Evolutionary conservation across 2,797 vertebrate species (phyloP), one percentile per base, ranked within the genome.

Genomic region (Ambastaia sidthimunki): DNA sequence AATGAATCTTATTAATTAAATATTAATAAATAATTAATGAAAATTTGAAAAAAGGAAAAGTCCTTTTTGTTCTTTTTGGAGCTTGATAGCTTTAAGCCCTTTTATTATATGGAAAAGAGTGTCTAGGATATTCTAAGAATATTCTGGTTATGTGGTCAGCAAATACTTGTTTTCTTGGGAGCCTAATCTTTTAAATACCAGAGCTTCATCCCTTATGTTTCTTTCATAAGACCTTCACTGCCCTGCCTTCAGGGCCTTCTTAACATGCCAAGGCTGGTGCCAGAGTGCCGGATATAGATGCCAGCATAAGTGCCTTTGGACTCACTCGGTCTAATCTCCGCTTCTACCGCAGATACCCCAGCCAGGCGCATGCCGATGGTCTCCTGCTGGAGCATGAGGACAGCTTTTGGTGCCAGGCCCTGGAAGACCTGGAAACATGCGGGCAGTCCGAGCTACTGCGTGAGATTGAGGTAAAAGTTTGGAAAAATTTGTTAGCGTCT

Each of bases 341-440:
- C 23, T 31, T 75, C 34, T 82, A 66, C 18, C 25, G 78, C 76
- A 83, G 88, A 90, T 91, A 91, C 85, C 86, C 81, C 75, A 93
- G 92, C 87, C 95, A 96, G 85, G 93, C 91, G 83, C 93, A 93
- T 84, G 91, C 94, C 55, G 96, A 97, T 10, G 94, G 95, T 74
- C 92, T 96, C 86, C 90, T 96, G 85, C 86, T 95, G 81, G 93
- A 96, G 86, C 95, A 93, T 0, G 96, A 98, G 55, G 97, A 98
- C 93, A 96, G 94, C 89, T 97, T 98, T 93, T 99, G 98, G 98
- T 95, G 94, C 89, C 97, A 99, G 91, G 98, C 97, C 31, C 92
- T 98, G 63, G 98, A 99, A 83, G 98, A 99, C 88, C 94, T 99
- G 93, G 96, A 99, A 94, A 98, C 97, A 3, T 98, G 98, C 6